phyloP scores from a whole-genome alignment of 2,888 invertebrate genomes.

The Drosophila mulleri region DNA sequence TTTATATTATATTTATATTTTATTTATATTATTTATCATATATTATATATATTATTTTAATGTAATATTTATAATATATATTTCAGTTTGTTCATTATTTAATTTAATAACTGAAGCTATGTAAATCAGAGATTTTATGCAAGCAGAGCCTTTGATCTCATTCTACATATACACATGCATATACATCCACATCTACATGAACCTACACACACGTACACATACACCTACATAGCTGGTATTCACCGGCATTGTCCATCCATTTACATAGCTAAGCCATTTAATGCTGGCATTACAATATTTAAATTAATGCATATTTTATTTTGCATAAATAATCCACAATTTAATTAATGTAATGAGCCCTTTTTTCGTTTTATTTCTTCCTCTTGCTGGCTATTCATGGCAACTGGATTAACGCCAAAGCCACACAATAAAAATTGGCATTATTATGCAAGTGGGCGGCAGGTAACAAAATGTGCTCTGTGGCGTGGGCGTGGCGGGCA shows the following conservation, averaged over 20 bases:
- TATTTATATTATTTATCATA: no score
- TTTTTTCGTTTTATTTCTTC: conserved; percentile 5
- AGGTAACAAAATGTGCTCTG: not conserved
- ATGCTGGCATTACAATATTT: conserved; percentile 69
- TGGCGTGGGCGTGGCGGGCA: not conserved
- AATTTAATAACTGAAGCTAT: no score
- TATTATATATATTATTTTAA: no score
- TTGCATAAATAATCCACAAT: conserved; percentile 75
- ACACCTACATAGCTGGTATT: no score
- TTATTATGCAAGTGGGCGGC: conserved; percentile 26
- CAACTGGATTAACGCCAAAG: conserved; percentile 62
- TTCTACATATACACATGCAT: not conserved
- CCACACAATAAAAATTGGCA: conserved; percentile 58
- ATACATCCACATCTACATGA: no score
- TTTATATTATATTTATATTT: no score
- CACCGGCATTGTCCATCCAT: conserved; percentile 39
- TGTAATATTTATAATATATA: no score
- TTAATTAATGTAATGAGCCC: conserved; percentile 70
- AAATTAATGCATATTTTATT: conserved; percentile 63
- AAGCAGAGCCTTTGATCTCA: not conserved
- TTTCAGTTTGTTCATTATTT: no score
- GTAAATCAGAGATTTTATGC: not conserved
- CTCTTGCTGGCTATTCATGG: conserved; percentile 38
- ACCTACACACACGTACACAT: no score
- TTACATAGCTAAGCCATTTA: conserved; percentile 68